Conservation (phyloP, 2,797 vertebrate genomes). For the Labroides dimidiatus region DNA sequence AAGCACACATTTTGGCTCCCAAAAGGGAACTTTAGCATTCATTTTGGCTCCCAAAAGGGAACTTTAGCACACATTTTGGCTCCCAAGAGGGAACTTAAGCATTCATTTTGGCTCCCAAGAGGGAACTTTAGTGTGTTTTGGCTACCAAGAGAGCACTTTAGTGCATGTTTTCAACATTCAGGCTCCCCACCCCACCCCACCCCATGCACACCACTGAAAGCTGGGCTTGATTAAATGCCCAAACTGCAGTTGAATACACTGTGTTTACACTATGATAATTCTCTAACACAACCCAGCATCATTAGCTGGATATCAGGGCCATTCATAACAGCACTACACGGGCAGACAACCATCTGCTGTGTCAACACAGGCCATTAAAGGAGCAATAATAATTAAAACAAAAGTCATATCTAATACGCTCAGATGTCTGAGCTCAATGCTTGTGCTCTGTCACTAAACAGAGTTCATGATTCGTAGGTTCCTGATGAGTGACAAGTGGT, state of each 20-base stretch:
- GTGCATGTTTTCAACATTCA: too few species aligned
- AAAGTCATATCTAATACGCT: constrained; percentile 32
- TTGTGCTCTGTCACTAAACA: neutral
- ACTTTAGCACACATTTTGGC: too few species aligned
- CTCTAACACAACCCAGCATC: neutral
- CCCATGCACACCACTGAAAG: too few species aligned
- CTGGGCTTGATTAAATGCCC: too few species aligned
- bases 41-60: too few species aligned
- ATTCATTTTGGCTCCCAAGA: too few species aligned
- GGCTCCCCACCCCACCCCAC: too few species aligned
- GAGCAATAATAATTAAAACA: constrained; percentile 40
- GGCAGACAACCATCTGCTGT: constrained; percentile 38
- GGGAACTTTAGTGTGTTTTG: too few species aligned
- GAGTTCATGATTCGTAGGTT: neutral
- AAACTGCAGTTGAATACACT: neutral
- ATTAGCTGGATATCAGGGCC: constrained; percentile 11
- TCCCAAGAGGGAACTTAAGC: too few species aligned
- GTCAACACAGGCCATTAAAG: constrained; percentile 39
- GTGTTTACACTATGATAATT: neutral
- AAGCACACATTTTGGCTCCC: too few species aligned
- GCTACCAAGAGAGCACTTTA: too few species aligned
- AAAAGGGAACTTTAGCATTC: too few species aligned
- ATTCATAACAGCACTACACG: constrained; percentile 26
- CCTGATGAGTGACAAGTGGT: neutral
- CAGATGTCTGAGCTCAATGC: constrained; percentile 2